Percentiles rank a stretch among this genome's conserved stretches.
Conservation (phyloP, 2,113 vertebrate species). For the Thalassoma bifasciatum region DNA sequence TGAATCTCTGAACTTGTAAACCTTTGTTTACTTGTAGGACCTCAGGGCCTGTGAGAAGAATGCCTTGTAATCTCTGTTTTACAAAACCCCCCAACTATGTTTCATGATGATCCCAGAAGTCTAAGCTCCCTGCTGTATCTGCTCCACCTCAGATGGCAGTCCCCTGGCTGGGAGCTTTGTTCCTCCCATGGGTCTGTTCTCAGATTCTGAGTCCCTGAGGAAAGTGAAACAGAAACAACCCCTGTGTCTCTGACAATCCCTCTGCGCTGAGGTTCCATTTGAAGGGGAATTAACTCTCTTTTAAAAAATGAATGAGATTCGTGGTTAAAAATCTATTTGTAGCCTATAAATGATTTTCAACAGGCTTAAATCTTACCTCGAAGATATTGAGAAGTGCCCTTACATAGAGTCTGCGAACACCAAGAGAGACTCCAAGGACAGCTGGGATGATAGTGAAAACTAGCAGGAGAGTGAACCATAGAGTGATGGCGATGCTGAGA, state of each 20-base stretch:
- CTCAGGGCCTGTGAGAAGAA: background rate
- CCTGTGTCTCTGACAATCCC: conserved; percentile 10
- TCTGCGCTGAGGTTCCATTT: conserved; percentile 2
- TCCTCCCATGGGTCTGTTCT: conserved; percentile 8
- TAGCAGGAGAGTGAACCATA: conserved; percentile 90
- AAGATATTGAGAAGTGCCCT: conserved; percentile 90
- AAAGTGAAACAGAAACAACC: background rate
- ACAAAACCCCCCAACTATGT: background rate
- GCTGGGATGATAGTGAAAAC: conserved; percentile 93
- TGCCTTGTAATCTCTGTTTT: background rate
- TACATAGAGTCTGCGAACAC: conserved; percentile 91
- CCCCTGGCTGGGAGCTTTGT: conserved; percentile 3
- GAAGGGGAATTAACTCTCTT: background rate
- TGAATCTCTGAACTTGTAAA: background rate
- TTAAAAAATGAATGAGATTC: background rate
- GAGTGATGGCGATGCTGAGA: conserved; percentile 88
- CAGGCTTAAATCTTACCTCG: conserved; percentile 80
- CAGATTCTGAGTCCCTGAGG: conserved; percentile 19
- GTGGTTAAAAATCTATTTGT: background rate
- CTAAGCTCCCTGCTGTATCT: background rate
- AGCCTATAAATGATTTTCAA: background rate
- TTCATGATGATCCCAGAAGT: conserved; percentile 7
- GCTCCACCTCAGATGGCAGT: conserved; percentile 2
- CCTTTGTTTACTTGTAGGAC: background rate
- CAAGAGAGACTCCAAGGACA: conserved; percentile 91